Evolutionary conservation across 2,797 vertebrate genomes (phyloP).

Genomic region (Tiaroga cobitis): DNA sequence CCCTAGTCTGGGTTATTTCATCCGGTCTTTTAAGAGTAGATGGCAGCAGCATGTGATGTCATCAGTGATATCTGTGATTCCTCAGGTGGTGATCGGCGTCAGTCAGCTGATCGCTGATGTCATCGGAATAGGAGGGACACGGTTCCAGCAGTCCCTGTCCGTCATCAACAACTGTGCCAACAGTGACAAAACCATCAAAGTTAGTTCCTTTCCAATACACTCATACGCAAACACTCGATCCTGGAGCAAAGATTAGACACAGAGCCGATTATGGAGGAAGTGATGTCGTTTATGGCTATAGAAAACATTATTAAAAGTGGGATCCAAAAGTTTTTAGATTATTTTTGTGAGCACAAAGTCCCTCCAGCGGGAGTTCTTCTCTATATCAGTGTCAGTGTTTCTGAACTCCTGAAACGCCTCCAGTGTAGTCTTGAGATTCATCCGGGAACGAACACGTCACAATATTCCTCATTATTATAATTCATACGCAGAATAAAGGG

Average conservation of each 20-base stretch:
- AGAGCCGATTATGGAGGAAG: background rate
- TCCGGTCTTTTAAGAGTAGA: background rate
- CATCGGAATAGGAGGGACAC: constrained; percentile 95
- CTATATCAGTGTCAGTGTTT: too few relatives aligned
- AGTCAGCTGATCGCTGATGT: constrained; percentile 98
- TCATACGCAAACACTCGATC: background rate
- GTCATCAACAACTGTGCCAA: constrained; percentile 99
- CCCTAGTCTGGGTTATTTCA: too few relatives aligned
- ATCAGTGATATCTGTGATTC: constrained; percentile 7
- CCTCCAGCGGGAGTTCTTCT: too few relatives aligned
- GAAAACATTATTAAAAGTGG: background rate
- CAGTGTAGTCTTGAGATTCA: too few relatives aligned
- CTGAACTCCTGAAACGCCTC: too few relatives aligned
- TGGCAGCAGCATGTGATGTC: background rate
- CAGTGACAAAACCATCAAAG: constrained; percentile 94
- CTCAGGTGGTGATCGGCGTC: constrained; percentile 96
- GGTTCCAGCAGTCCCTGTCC: constrained; percentile 97
- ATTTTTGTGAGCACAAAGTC: background rate
- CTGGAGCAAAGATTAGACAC: background rate
- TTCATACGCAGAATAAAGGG: too few relatives aligned
- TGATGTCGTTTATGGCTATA: background rate
- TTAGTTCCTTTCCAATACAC: constrained; percentile 63
- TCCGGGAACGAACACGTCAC: too few relatives aligned
- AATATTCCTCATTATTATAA: too few relatives aligned
- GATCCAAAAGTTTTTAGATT: background rate